phyloP scores from a whole-genome alignment of 2,797 vertebrate species.

The Schizopygopsis pylzovi region DNA sequence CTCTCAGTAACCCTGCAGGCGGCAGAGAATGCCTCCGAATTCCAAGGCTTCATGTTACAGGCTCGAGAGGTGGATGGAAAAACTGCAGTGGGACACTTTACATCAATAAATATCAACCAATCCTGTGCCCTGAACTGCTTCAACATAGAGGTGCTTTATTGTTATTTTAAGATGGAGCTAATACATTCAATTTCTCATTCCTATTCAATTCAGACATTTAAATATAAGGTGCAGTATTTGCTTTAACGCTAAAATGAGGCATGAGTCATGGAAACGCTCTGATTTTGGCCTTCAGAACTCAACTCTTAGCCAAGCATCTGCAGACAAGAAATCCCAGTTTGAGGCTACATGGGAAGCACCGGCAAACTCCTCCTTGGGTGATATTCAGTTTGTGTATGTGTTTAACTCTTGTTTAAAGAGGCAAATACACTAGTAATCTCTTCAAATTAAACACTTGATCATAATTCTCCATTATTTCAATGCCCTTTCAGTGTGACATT shows the following conservation, averaged over 20 bases:
- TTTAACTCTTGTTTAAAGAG: background rate
- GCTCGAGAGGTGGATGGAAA: conserved; percentile 54
- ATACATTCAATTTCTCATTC: background rate
- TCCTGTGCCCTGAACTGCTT: conserved; percentile 63
- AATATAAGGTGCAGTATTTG: conserved; percentile 20
- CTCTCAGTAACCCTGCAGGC: conserved; percentile 67
- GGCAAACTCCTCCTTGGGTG: background rate
- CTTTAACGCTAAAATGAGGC: conserved; percentile 1
- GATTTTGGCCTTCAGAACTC: conserved; percentile 45
- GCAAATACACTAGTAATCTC: background rate
- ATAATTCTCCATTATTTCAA: background rate
- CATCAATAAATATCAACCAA: conserved; percentile 53
- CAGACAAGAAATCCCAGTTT: conserved; percentile 18
- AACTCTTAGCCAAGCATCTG: conserved; percentile 51
- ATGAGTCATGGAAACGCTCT: conserved; percentile 10
- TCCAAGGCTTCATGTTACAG: conserved; percentile 73
- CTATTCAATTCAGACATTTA: conserved; percentile 20
- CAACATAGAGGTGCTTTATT: conserved; percentile 55
- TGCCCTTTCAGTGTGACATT: conserved; percentile 50
- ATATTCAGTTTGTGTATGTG: conserved; percentile 46
- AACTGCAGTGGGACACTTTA: conserved; percentile 66
- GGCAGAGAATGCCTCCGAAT: conserved; percentile 42
- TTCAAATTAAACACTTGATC: background rate
- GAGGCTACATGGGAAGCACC: conserved; percentile 52
- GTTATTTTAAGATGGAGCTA: conserved; percentile 23